phyloP scores from a whole-genome alignment of 2,797 vertebrate genomes.

The Paramormyrops hopkinsi region DNA sequence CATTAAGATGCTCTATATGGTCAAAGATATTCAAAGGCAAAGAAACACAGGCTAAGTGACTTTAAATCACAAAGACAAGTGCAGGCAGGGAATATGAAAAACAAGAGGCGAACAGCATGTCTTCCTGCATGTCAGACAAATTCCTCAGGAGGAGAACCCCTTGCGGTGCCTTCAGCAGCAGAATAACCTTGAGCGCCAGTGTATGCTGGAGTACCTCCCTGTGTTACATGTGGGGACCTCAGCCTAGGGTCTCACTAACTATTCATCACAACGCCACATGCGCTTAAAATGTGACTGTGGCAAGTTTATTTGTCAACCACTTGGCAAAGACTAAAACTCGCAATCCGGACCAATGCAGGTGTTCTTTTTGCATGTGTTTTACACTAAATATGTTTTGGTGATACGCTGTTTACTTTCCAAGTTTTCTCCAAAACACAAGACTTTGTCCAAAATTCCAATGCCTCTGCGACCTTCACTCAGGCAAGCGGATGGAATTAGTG shows the following conservation, averaged over 20 bases:
- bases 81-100: background rate
- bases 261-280: background rate
- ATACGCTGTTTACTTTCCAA: background rate
- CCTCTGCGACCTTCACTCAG: background rate
- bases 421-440: background rate
- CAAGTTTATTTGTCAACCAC: background rate
- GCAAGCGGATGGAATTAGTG: background rate
- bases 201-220: background rate
- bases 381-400: background rate
- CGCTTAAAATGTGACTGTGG: background rate
- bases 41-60: background rate
- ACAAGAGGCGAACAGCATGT: background rate
- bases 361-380: background rate
- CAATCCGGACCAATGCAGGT: background rate
- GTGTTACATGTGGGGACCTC: background rate
- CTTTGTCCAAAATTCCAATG: background rate
- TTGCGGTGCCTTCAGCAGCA: background rate
- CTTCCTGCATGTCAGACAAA: background rate
- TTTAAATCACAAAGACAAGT: background rate
- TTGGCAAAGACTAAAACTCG: background rate
- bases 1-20: background rate
- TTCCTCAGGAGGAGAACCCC: background rate
- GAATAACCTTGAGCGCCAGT: slow-evolving; percentile 2
- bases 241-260: background rate
- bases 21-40: background rate